Evolutionary conservation across 2,113 vertebrate genomes (phyloP).

Genomic region (Tiliqua scincoides): DNA sequence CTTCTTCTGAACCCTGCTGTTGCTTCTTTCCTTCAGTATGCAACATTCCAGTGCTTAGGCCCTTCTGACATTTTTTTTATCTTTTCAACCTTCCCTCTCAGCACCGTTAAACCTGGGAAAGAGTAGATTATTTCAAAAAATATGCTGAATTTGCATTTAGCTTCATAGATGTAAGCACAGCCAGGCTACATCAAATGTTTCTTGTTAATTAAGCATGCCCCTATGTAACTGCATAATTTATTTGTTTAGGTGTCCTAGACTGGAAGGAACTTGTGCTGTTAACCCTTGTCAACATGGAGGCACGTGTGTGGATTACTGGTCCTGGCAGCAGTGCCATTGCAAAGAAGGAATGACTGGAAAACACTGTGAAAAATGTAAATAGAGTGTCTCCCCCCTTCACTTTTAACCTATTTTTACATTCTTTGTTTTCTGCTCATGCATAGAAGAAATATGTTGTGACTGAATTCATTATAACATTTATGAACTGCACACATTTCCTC

Average conservation of each 20-base stretch:
- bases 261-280: slow-evolving; percentile 87
- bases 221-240: neutral
- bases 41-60: neutral
- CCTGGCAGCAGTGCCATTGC: slow-evolving; percentile 94
- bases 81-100: too few relatives aligned
- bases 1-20: neutral
- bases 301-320: slow-evolving; percentile 93
- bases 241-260: slow-evolving; percentile 88
- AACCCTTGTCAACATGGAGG: slow-evolving; percentile 91
- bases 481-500: neutral
- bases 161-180: neutral
- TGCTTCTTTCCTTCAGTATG: neutral
- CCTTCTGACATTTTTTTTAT: neutral
- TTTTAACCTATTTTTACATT: neutral
- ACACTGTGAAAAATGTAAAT: slow-evolving; percentile 94
- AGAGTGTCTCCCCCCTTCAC: neutral
- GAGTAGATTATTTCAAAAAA: neutral
- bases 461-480: slow-evolving; percentile 1
- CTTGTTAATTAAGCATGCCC: neutral
- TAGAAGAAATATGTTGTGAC: neutral
- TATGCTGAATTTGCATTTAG: neutral
- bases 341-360: slow-evolving; percentile 90
- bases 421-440: neutral
- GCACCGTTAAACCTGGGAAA: neutral
- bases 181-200: neutral